Conservation (phyloP, 1,140 invertebrate genomes). For the Matsumurasca onukii region DNA sequence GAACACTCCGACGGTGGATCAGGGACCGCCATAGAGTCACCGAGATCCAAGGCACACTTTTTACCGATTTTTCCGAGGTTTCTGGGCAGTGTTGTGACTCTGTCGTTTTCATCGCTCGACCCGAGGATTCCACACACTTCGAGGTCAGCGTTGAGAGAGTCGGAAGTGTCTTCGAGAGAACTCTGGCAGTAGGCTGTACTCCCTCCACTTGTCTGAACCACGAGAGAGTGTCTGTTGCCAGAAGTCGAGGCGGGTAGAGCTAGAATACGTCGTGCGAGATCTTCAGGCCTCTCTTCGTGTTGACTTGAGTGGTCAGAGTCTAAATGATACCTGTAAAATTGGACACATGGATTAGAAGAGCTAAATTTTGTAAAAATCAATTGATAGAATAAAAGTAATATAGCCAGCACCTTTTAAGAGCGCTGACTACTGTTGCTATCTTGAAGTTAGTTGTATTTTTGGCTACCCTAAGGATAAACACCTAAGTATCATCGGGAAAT, state of each 20-base stretch:
- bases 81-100: conserved; percentile 22
- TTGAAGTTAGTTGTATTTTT: no score
- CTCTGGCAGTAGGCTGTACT: conserved; percentile 46
- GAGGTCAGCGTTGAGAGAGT: conserved; percentile 53
- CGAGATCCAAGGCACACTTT: conserved; percentile 36
- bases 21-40: conserved; percentile 17
- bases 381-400: no score
- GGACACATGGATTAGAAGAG: neutral
- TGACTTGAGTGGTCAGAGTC: conserved; percentile 54
- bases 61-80: conserved; percentile 36
- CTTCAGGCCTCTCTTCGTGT: conserved; percentile 53
- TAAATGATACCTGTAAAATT: conserved; percentile 47
- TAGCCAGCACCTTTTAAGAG: no score
- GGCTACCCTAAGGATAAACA: no score
- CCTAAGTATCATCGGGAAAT: no score
- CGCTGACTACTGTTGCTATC: no score
- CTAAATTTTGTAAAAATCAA: conserved; percentile 5
- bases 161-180: conserved; percentile 51
- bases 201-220: conserved; percentile 44
- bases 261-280: conserved; percentile 46
- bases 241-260: conserved; percentile 44
- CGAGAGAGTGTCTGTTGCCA: conserved; percentile 44
- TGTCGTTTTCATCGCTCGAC: conserved; percentile 18
- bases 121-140: conserved; percentile 43
- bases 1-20: neutral